Evolutionary conservation across 2,888 invertebrate species (phyloP).

Genomic region (Anagyrus pseudococci): DNA sequence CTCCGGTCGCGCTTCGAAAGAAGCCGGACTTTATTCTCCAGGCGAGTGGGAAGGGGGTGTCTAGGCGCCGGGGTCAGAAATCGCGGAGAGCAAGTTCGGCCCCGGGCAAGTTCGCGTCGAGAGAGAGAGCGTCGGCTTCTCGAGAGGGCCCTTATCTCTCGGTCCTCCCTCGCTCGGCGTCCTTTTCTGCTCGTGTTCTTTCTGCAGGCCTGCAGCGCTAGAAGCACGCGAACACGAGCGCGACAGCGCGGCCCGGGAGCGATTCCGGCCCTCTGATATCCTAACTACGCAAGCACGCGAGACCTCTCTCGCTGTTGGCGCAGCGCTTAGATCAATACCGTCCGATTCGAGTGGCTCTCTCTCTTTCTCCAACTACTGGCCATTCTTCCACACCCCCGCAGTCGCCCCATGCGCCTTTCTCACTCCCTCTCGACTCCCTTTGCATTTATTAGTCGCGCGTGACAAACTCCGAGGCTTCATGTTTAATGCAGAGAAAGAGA

Average conservation of each 20-base stretch:
- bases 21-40: slow-evolving; percentile 15
- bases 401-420: neutral
- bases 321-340: slow-evolving; percentile 29
- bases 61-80: too few relatives aligned
- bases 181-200: neutral
- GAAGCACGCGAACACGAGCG: too few relatives aligned
- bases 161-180: slow-evolving; percentile 7
- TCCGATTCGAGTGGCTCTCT: slow-evolving; percentile 7
- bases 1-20: slow-evolving; percentile 40
- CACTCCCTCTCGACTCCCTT: slow-evolving; percentile 26
- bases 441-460: slow-evolving; percentile 17
- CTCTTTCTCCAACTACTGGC: too few relatives aligned
- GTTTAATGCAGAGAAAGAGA: slow-evolving; percentile 29
- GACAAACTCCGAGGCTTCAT: slow-evolving; percentile 25
- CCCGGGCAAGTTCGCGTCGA: slow-evolving; percentile 45
- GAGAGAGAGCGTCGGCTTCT: too few relatives aligned
- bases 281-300: slow-evolving; percentile 36
- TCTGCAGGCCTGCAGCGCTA: slow-evolving; percentile 29
- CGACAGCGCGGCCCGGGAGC: slow-evolving; percentile 31
- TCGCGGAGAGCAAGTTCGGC: slow-evolving; percentile 39
- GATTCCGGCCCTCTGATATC: slow-evolving; percentile 43
- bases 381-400: slow-evolving; percentile 19
- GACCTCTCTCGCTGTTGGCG: neutral
- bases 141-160: slow-evolving; percentile 36
- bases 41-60: too few relatives aligned